Percentiles rank a stretch among this genome's conserved stretches.
Evolutionary conservation across 2,888 invertebrate genomes (phyloP).

Genomic region (Erpobdella octoculata): DNA sequence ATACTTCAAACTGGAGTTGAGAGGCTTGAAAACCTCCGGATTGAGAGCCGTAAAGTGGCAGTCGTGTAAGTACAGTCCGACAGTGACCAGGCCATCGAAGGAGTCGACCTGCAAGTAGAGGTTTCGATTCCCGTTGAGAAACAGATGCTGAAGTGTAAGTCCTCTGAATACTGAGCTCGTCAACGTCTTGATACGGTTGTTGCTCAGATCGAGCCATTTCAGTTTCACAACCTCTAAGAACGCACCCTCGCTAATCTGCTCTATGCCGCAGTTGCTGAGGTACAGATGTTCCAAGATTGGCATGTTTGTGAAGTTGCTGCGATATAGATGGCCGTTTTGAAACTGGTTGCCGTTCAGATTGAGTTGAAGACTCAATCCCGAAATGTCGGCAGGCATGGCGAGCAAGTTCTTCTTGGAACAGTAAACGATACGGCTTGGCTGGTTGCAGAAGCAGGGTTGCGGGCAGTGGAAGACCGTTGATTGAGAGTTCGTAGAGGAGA

Average conservation of each 20-base stretch:
- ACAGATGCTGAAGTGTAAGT: slow-evolving; percentile 46
- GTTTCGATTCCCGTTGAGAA: slow-evolving; percentile 48
- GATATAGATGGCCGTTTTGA: slow-evolving; percentile 40
- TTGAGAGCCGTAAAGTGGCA: slow-evolving; percentile 44
- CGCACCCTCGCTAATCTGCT: slow-evolving; percentile 46
- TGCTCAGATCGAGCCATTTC: slow-evolving; percentile 48
- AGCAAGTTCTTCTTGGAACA: slow-evolving; percentile 45
- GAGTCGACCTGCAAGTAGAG: slow-evolving; percentile 43
- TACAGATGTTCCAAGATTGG: slow-evolving; percentile 46
- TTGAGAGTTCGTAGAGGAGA: no score
- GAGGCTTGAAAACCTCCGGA: slow-evolving; percentile 43
- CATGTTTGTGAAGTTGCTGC: slow-evolving; percentile 46
- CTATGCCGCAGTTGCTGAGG: slow-evolving; percentile 47
- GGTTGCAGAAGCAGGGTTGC: slow-evolving; percentile 47
- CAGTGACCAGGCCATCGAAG: slow-evolving; percentile 45
- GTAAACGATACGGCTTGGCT: slow-evolving; percentile 45
- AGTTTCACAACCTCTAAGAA: slow-evolving; percentile 46
- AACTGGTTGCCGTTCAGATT: slow-evolving; percentile 48
- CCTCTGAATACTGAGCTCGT: slow-evolving; percentile 48
- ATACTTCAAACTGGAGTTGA: slow-evolving; percentile 46
- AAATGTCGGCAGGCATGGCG: slow-evolving; percentile 46
- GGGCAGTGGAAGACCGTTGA: slow-evolving; percentile 40
- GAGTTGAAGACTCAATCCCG: slow-evolving; percentile 44
- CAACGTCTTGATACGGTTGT: slow-evolving; percentile 44
- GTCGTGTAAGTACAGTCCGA: slow-evolving; percentile 48